Conservation (phyloP, 2,113 vertebrate species). For the Toxotes jaculatrix region DNA sequence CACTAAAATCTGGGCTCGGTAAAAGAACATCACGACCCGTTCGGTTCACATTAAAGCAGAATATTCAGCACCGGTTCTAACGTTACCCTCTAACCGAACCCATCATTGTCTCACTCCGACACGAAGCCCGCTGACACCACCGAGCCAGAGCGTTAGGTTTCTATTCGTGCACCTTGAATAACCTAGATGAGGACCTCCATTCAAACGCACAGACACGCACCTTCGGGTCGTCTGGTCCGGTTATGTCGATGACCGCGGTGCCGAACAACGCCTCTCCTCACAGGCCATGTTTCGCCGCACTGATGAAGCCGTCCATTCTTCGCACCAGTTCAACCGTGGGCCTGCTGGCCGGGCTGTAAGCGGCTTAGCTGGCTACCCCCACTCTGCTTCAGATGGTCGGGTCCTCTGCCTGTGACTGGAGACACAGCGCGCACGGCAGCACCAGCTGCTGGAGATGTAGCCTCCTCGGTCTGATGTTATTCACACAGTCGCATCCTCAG, state of each 20-base stretch:
- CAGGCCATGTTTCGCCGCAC: slow-evolving; percentile 48
- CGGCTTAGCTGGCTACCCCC: slow-evolving; percentile 72
- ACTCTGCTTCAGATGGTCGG: slow-evolving; percentile 66
- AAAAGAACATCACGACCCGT: background rate
- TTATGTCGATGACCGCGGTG: slow-evolving; percentile 41
- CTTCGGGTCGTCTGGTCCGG: slow-evolving; percentile 62
- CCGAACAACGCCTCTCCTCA: slow-evolving; percentile 39
- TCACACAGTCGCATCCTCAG: background rate
- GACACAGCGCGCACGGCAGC: slow-evolving; percentile 31
- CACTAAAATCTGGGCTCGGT: slow-evolving; percentile 6
- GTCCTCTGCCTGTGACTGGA: slow-evolving; percentile 59
- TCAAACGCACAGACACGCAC: slow-evolving; percentile 57
- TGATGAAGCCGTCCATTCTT: slow-evolving; percentile 46
- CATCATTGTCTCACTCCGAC: background rate
- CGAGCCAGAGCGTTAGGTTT: background rate
- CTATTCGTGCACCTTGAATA: background rate
- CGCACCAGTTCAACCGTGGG: slow-evolving; percentile 40
- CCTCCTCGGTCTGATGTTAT: background rate
- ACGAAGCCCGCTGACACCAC: background rate
- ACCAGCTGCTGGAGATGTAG: slow-evolving; percentile 39
- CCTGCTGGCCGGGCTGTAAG: slow-evolving; percentile 61
- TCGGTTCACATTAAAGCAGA: background rate
- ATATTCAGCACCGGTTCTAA: background rate
- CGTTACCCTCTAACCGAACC: background rate
- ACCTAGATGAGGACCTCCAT: background rate